Base-by-base conservation (phyloP, 2,888 invertebrate genomes). In the Pollenia labialis region DNA sequence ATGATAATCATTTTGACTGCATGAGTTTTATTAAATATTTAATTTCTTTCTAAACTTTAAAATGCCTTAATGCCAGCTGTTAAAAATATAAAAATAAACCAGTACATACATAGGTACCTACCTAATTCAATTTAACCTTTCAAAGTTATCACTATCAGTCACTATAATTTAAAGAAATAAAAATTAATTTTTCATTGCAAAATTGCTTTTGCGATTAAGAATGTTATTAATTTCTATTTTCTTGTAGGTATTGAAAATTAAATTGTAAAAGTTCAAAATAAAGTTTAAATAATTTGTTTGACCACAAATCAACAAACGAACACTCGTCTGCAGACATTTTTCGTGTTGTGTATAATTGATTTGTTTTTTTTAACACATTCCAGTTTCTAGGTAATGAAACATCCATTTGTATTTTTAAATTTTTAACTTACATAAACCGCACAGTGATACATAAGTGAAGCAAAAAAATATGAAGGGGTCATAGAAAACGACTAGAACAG, bases 301-400 rank as follows among this genome's bases (percentile, higher is more conserved):
- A 7, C 10, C 42, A n/a, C n/a, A 62, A 42, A n/a, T 62, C 42
- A 62, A 42, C 9, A 42, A 42, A 16, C 42, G 62, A 62, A 62
- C 42, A 40, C 40, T 62, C 16, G 40, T 62, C 42, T 42, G 42
- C 16, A 62, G 62, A 3, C 16, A 12, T 16, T 62, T 62, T 23
- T 56, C 23, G 11, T 2, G 42, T 62, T 42, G 42, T 75, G 40
- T 75, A 32, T 75, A 42, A 62, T 11, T 62, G 16, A 44, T 62
- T 62, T 16, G 16, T 60, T 74, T 75, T 74, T 75, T 44, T 42
- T 42, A 40, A 40, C n/a, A 40, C 4, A 32, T 32, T 32, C 74
- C 74, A 60, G 74, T 74, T 74, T 71, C 56, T 23, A 9, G 56
- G 18, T 56, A 56, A 56, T 56, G 23, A 56, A 56, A 56, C 56